A percentile compares a stretch with the other conserved stretches of the same genome.
Evolutionary conservation across 1,140 invertebrate genomes (phyloP).

Genomic region (Trialeurodes vaporariorum): DNA sequence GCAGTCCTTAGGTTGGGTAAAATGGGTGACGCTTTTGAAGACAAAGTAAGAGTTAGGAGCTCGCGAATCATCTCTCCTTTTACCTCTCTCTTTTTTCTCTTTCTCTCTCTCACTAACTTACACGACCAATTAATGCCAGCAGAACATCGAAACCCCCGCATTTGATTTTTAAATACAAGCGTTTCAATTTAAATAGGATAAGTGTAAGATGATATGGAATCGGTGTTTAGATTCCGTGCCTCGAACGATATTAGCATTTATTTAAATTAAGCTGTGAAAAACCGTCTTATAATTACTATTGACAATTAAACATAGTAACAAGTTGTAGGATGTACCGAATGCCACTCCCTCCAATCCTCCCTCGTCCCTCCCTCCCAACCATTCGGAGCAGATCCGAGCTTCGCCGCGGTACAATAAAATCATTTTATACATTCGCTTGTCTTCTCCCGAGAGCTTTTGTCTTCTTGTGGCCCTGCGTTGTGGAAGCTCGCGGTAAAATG

Average conservation of each 20-base stretch:
- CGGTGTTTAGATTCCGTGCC: background rate
- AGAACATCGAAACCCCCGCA: background rate
- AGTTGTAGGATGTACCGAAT: background rate
- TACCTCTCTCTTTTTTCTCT: too few relatives aligned
- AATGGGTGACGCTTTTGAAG: too few relatives aligned
- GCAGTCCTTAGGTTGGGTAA: too few relatives aligned
- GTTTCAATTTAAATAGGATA: background rate
- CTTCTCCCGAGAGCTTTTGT: background rate
- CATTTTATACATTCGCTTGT: background rate
- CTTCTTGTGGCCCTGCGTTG: too few relatives aligned
- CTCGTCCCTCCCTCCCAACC: background rate
- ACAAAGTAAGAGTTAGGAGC: too few relatives aligned
- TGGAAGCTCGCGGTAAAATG: too few relatives aligned
- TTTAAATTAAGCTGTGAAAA: background rate
- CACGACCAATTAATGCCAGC: background rate
- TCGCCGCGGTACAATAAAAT: background rate
- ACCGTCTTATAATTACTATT: constrained; percentile 1
- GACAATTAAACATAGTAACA: constrained; percentile 1
- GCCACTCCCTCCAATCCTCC: too few relatives aligned
- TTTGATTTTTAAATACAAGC: background rate
- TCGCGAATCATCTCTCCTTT: too few relatives aligned
- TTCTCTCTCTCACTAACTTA: too few relatives aligned
- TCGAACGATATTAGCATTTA: background rate
- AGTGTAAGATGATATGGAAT: background rate
- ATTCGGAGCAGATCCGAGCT: background rate